Conservation (phyloP, 2,797 vertebrate genomes). For the Capromys pilorides region DNA sequence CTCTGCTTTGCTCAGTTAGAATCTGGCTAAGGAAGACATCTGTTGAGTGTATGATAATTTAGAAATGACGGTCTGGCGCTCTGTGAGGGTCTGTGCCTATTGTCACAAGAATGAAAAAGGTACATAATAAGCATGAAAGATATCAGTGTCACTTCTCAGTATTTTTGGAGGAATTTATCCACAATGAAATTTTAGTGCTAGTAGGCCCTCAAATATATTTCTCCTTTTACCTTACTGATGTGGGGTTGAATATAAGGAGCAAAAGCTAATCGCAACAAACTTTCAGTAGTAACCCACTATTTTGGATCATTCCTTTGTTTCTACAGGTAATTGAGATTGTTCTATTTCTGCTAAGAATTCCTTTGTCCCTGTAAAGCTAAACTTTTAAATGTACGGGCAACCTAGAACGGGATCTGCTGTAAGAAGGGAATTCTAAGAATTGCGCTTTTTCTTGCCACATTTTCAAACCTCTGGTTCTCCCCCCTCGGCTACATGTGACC, state of each 20-base stretch:
- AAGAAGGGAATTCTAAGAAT: conserved; percentile 36
- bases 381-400: conserved; percentile 43
- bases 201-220: conserved; percentile 8
- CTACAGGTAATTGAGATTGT: conserved; percentile 34
- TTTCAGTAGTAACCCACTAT: neutral
- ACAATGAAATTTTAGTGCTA: conserved; percentile 43
- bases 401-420: conserved; percentile 38
- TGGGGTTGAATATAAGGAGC: neutral
- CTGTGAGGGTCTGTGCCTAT: neutral
- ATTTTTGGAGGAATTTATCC: conserved; percentile 24
- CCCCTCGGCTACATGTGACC: conserved; percentile 67
- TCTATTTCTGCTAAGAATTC: neutral
- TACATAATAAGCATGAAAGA: neutral
- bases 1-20: conserved; percentile 38
- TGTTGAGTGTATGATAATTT: conserved; percentile 25
- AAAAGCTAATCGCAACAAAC: neutral
- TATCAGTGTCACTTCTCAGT: neutral
- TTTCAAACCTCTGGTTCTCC: conserved; percentile 60
- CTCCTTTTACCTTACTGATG: conserved; percentile 6
- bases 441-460: conserved; percentile 1
- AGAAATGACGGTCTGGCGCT: conserved; percentile 50
- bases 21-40: conserved; percentile 49
- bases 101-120: conserved; percentile 40
- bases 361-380: neutral
- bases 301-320: conserved; percentile 55